phyloP scores from a whole-genome alignment of 2,797 vertebrate species.

The Bradypodion ventrale region DNA sequence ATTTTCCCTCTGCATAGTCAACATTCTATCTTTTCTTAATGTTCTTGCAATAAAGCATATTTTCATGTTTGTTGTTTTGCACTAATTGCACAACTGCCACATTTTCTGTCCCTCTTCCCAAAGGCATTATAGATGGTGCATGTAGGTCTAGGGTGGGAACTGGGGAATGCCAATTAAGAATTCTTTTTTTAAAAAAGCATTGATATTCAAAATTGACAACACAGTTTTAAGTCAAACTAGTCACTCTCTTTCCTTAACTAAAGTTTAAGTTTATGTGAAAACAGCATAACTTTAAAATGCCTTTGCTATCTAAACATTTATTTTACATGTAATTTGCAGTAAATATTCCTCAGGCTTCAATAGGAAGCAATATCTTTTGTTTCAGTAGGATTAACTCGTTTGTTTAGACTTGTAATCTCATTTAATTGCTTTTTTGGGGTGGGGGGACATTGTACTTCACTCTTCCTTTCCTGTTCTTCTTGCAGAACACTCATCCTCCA shows the following conservation, averaged over 20 bases:
- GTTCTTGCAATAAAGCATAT: no score
- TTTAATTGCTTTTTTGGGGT: conserved; percentile 1
- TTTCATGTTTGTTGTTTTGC: no score
- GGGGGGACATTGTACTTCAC: conserved; percentile 1
- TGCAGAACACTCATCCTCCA: conserved; percentile 50
- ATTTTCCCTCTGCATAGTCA: no score
- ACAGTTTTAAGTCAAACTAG: not conserved
- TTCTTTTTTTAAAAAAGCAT: no score
- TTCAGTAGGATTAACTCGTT: not conserved
- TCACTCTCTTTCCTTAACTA: not conserved
- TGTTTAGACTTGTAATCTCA: not conserved
- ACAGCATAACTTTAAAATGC: not conserved
- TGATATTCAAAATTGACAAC: not conserved
- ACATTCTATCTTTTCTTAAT: no score
- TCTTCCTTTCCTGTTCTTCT: conserved; percentile 36
- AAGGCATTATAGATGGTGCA: no score
- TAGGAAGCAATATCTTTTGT: not conserved
- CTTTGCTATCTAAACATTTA: conserved; percentile 18
- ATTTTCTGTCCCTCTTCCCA: not conserved
- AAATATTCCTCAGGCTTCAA: conserved; percentile 5
- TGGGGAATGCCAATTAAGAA: not conserved
- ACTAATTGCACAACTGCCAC: not conserved
- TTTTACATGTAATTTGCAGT: conserved; percentile 8
- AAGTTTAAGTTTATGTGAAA: not conserved
- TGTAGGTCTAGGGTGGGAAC: not conserved